Evolutionary conservation across 2,888 invertebrate genomes (phyloP).

Genomic region (Muschampia plurimacula): DNA sequence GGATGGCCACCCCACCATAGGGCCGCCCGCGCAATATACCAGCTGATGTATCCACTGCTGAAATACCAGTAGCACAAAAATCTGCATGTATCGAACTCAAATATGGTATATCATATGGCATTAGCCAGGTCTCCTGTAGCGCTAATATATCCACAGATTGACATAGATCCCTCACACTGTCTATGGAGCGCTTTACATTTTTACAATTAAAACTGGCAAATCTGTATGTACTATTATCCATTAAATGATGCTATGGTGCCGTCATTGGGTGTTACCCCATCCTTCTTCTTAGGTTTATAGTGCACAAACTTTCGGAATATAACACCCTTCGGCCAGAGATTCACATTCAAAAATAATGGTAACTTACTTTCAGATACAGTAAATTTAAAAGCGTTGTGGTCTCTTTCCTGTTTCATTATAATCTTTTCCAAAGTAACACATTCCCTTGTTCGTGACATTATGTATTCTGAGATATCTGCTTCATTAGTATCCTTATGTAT

Average conservation of each 20-base stretch:
- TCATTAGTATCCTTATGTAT: slow-evolving; percentile 44
- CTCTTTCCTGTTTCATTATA: slow-evolving; percentile 25
- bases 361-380: slow-evolving; percentile 46
- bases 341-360: slow-evolving; percentile 44
- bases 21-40: too few relatives aligned
- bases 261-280: background rate
- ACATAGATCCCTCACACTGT: background rate
- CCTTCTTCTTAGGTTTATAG: slow-evolving; percentile 20
- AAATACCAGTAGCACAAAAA: background rate
- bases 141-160: too few relatives aligned
- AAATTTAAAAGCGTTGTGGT: slow-evolving; percentile 47
- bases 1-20: background rate
- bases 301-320: slow-evolving; percentile 49
- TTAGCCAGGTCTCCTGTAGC: background rate
- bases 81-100: background rate
- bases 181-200: background rate
- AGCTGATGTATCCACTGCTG: too few relatives aligned
- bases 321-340: slow-evolving; percentile 48
- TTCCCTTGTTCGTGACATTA: slow-evolving; percentile 43
- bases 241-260: background rate
- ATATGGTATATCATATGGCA: background rate
- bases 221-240: slow-evolving; percentile 1
- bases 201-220: background rate
- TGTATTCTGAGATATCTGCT: slow-evolving; percentile 45
- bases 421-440: slow-evolving; percentile 39